phyloP scores from a whole-genome alignment of 2,888 invertebrate species.

The Lasioglossum morio region DNA sequence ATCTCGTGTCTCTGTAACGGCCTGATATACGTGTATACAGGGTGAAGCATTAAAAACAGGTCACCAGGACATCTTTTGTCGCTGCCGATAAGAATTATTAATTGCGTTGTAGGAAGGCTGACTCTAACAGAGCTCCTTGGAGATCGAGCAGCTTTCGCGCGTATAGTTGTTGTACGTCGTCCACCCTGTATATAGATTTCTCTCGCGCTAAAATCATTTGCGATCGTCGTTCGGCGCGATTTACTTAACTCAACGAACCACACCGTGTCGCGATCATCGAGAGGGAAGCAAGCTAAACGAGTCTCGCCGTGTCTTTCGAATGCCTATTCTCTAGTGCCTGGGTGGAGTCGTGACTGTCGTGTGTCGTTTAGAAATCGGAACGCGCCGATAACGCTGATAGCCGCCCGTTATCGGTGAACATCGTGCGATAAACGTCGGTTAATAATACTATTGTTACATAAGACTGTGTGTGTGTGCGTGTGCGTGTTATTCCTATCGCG shows the following conservation, averaged over 20 bases:
- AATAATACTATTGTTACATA: slow-evolving; percentile 52
- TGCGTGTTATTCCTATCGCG: slow-evolving; percentile 25
- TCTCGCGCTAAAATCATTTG: slow-evolving; percentile 51
- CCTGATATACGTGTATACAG: slow-evolving; percentile 65
- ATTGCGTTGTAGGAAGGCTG: not conserved
- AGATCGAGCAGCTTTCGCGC: not conserved
- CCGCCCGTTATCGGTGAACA: slow-evolving; percentile 34
- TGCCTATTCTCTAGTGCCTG: slow-evolving; percentile 74
- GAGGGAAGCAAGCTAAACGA: slow-evolving; percentile 23
- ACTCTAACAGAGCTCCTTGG: not conserved
- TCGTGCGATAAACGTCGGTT: slow-evolving; percentile 43
- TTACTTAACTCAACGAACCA: slow-evolving; percentile 42
- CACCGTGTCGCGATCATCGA: slow-evolving; percentile 12
- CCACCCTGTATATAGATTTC: slow-evolving; percentile 1
- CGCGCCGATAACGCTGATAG: slow-evolving; percentile 19
- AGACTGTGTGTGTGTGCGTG: slow-evolving; percentile 51
- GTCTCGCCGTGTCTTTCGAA: slow-evolving; percentile 62
- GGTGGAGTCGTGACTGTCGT: slow-evolving; percentile 44
- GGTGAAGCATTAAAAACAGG: not conserved
- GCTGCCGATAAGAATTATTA: not conserved
- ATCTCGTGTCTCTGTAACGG: slow-evolving; percentile 61
- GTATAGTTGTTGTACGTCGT: not conserved
- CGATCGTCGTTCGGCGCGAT: slow-evolving; percentile 42
- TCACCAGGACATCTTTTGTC: no score
- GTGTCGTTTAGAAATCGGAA: slow-evolving; percentile 56